Percentiles rank a stretch among this genome's conserved stretches.
Conservation (phyloP, 2,888 invertebrate genomes). For the Argyra leucocephala region DNA sequence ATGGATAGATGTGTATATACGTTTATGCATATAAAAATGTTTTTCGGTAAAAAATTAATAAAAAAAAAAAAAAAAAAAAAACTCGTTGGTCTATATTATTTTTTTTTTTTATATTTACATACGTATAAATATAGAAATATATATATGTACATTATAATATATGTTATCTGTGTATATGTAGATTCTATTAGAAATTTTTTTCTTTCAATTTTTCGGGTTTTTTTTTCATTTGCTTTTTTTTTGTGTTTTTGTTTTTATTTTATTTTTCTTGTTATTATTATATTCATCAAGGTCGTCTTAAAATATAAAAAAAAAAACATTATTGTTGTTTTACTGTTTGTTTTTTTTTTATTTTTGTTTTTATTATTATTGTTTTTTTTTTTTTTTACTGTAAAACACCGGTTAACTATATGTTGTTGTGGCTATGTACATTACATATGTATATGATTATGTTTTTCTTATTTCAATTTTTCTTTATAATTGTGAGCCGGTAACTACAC, state of each 20-base stretch:
- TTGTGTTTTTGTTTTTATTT: not conserved
- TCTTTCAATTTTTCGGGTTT: not conserved
- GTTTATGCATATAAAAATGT: no score
- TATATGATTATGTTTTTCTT: no score
- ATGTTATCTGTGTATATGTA: not conserved
- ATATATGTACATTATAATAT: not conserved
- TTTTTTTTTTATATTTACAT: not conserved
- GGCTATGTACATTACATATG: no score
- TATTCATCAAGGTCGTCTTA: slow-evolving; percentile 11
- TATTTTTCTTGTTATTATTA: not conserved
- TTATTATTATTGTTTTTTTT: not conserved
- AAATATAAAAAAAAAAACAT: not conserved
- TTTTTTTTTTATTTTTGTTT: not conserved
- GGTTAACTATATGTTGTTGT: not conserved
- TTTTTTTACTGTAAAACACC: not conserved
- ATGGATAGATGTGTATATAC: no score
- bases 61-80: no score
- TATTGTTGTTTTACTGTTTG: not conserved
- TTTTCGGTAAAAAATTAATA: no score
- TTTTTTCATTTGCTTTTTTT: not conserved
- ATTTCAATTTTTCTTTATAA: no score
- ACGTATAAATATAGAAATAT: not conserved
- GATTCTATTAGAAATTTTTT: not conserved
- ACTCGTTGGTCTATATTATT: not conserved
- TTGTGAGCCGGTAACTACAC: no score